These are phyloP conservation scores for Heteronetta atricapilla DNA, from an alignment of 2,113 vertebrate genomes.

Conservation along the genomic window DNA sequence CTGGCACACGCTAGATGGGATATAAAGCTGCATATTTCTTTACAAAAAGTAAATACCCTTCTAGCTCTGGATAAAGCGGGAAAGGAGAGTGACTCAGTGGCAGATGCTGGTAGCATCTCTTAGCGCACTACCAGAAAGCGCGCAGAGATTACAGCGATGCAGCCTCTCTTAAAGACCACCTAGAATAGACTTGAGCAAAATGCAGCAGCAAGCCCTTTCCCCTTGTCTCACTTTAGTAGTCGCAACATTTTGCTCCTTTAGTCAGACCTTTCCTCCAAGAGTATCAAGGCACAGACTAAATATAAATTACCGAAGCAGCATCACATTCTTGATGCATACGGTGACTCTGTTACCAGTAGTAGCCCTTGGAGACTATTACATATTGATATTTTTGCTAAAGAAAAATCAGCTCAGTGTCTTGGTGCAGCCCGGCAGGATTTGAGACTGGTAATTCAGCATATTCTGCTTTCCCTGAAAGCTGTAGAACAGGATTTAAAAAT, in stretches of 20 bases:
- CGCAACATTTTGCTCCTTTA: conserved; percentile 14
- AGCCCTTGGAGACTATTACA: not conserved
- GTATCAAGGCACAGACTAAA: not conserved
- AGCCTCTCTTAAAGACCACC: not conserved
- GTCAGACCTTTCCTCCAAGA: not conserved
- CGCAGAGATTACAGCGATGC: not conserved
- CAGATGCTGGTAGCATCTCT: conserved; percentile 18
- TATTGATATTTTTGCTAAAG: not conserved
- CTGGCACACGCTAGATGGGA: not conserved
- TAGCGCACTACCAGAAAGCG: not conserved
- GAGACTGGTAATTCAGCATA: not conserved
- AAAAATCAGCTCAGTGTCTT: not conserved
- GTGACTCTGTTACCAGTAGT: not conserved
- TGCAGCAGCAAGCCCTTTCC: not conserved
- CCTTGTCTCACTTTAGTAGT: conserved; percentile 13
- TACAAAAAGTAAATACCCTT: not conserved
- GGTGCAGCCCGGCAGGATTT: not conserved
- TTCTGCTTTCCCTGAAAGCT: not conserved
- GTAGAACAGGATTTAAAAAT: not conserved
- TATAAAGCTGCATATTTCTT: conserved; percentile 10
- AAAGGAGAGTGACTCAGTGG: not conserved
- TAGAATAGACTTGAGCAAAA: not conserved
- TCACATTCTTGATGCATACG: not conserved
- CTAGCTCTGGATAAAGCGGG: not conserved
- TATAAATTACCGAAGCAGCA: not conserved